Base-by-base conservation (phyloP, 2,113 vertebrate species). In the Embiotoca jacksoni region DNA sequence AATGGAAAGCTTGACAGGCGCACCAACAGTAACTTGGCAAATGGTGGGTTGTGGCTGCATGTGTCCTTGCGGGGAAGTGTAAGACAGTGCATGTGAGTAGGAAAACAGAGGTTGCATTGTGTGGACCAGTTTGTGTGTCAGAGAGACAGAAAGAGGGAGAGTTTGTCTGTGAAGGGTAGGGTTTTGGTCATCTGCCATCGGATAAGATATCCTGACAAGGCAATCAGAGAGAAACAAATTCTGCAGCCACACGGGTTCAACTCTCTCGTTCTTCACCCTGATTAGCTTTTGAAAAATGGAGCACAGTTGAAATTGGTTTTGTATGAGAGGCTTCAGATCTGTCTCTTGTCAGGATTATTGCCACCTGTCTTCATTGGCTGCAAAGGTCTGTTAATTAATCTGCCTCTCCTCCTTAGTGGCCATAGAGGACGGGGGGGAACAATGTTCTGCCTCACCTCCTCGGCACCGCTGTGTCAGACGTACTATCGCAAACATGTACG, bases 251-350 rank as follows among this genome's bases (percentile, higher is more conserved):
- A 56, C 69, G 57, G 83, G 87, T 90, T 90, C 92, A 90, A 85
- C 87, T 76, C 92, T 75, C 77, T 92, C 91, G 81, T 93, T 88
- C 90, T 89, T 94, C 94, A 93, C 84, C 79, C 90, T 92, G 94
- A 94, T 94, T 92, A 94, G 93, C 92, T 94, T 95, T 93, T 94
- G 89, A 93, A 91, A 94, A 94, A 94, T 94, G 92, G 84, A 92
- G 90, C 71, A 76, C 57, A 66, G 88, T 72, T 86, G 89, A 92
- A 95, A 95, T 93, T 93, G 92, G 92, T 94, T 94, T 92, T 91
- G 92, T 93, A 92, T 90, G 92, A 92, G 91, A 72, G 89, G 89
- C 88, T 93, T 93, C 90, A 92, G 89, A 92, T 92, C 87, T 90
- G 92, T 92, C 84, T 84, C 91, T 91, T 94, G 90, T 93, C 91